Base-by-base conservation (phyloP, 2,888 invertebrate species). In the Linnaemya tessellans region DNA sequence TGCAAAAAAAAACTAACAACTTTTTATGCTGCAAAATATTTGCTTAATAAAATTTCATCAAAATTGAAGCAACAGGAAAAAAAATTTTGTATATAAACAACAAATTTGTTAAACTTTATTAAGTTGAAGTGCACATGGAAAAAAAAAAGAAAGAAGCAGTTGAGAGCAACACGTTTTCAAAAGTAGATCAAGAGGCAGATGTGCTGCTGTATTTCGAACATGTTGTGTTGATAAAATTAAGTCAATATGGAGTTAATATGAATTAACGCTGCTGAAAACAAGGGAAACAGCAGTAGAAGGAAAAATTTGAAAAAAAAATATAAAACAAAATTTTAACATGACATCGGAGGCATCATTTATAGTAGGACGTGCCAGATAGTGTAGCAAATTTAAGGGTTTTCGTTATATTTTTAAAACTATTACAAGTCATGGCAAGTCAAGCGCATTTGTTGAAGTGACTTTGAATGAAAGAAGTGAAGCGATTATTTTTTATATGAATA, bases 21-120 rank as follows among this genome's bases (percentile, higher is more conserved):
- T 9, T 74, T 60, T 64, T 74, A 5, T 62, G 30, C 49, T n/a
- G 22, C 20, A 74, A 54, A 75, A 13, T 54, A 64, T 77, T 46
- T 49, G 13, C 10, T 49, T 15, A n/a, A 68, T 54, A 20, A 18
- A 20, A 38, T 68, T 51, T 54, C 22, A 51, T 20, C 11, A 71
- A 43, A 71, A 25, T 3, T 11, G 15, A n/a, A 54, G 10, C 25
- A 43, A 58, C 10, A 30, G 9, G 20, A 18, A 70, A 54, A 49
- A 67, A 56, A 56, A 11, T 25, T 15, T 15, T 18, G 41, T 13
- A 20, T 25, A 20, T 35, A 49, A 49, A 20, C 13, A 49, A 20
- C 13, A 20, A 54, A 51, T 54, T 54, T 43, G 9, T 58, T 56
- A 4, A 22, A 60, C 13, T 25, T 43, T n/a, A 58, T 71, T 58